Evolutionary conservation across 2,888 invertebrate genomes (phyloP).

Genomic region (Cryptosula pallasiana): DNA sequence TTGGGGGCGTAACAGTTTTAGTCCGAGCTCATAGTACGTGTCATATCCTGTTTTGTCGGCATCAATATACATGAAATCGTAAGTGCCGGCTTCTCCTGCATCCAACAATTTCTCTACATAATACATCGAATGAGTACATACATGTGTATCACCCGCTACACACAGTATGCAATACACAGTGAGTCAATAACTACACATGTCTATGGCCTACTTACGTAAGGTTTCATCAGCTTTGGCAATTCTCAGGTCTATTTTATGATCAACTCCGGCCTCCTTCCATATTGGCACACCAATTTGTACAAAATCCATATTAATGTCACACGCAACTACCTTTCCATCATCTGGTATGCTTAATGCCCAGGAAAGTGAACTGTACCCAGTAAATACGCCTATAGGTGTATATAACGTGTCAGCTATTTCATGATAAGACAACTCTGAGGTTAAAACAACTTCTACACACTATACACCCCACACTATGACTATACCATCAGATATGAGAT

Average conservation of each 20-base stretch:
- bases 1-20: conserved; percentile 47
- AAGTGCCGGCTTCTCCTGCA: conserved; percentile 39
- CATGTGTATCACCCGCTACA: background rate
- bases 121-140: background rate
- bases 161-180: too few species aligned
- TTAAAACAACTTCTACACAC: too few species aligned
- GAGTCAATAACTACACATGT: background rate
- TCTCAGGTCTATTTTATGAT: conserved; percentile 37
- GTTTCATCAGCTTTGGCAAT: conserved; percentile 35
- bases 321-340: conserved; percentile 49
- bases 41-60: conserved; percentile 53
- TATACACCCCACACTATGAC: too few species aligned
- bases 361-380: conserved; percentile 50
- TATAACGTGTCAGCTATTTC: too few species aligned
- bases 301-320: conserved; percentile 40
- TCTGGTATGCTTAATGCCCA: conserved; percentile 51
- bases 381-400: conserved; percentile 44
- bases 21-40: conserved; percentile 50
- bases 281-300: conserved; percentile 32
- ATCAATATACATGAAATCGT: conserved; percentile 51
- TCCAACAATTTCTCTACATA: conserved; percentile 36
- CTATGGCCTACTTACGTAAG: conserved; percentile 32
- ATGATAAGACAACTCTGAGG: too few species aligned
- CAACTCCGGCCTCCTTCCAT: conserved; percentile 38
- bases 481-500: too few species aligned